Evolutionary conservation across 2,888 invertebrate genomes (phyloP).

Genomic region (Augiades crinisus): DNA sequence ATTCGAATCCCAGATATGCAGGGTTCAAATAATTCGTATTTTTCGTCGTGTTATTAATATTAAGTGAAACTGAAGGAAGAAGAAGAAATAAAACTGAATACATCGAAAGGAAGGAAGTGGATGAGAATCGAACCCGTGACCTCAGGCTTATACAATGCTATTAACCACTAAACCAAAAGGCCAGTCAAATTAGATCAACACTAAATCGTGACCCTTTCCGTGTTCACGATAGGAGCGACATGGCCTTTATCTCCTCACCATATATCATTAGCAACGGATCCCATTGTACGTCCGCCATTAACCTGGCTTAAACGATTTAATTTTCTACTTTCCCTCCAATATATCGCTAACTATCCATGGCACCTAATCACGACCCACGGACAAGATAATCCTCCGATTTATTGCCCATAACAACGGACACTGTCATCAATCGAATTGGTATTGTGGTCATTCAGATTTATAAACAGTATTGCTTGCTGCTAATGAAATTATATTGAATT

Average conservation of each 20-base stretch:
- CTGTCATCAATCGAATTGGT: conserved; percentile 66
- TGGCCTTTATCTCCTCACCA: conserved; percentile 17
- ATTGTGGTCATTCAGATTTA: conserved; percentile 62
- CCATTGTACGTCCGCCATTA: conserved; percentile 62
- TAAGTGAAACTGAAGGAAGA: too few species aligned
- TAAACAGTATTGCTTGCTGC: conserved; percentile 56
- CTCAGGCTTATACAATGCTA: too few species aligned
- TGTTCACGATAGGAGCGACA: conserved; percentile 11
- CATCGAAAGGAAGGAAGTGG: too few species aligned
- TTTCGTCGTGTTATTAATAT: too few species aligned
- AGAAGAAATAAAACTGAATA: too few species aligned
- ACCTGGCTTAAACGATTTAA: conserved; percentile 71
- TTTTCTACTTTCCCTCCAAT: conserved; percentile 72
- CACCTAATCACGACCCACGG: conserved; percentile 69
- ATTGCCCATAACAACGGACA: conserved; percentile 66
- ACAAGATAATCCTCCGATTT: conserved; percentile 78
- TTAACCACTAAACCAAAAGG: too few species aligned
- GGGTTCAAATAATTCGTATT: too few species aligned
- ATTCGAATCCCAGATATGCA: too few species aligned
- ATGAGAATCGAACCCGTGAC: too few species aligned
- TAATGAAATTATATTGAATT: conserved; percentile 77
- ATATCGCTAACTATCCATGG: conserved; percentile 52
- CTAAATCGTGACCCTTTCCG: conserved; percentile 15
- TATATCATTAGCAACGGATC: conserved; percentile 52
- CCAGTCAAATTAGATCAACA: too few species aligned